A percentile compares a stretch with the other conserved stretches of the same genome.
These are phyloP conservation scores for Tyria jacobaeae DNA, from an alignment of 2,888 invertebrate genomes.

Conservation along the genomic window DNA sequence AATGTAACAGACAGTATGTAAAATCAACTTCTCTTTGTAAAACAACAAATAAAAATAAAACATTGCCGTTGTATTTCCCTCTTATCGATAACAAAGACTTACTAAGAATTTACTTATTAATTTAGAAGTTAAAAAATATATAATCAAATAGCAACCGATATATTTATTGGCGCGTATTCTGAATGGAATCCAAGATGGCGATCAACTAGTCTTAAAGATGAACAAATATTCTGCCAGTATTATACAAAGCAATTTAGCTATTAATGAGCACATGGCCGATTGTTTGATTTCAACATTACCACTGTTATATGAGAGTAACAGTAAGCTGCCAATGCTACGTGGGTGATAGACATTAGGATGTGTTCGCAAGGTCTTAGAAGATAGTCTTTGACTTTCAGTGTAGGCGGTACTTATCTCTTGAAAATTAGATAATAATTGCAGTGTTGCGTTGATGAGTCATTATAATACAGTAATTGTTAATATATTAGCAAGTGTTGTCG, in stretches of 20 bases:
- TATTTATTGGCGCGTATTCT: no score
- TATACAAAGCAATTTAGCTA: conserved; percentile 3
- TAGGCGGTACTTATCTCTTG: conserved; percentile 1
- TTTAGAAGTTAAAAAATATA: no score
- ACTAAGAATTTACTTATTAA: no score
- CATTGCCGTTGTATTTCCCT: no score
- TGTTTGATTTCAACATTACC: conserved; percentile 6
- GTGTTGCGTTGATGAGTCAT: conserved; percentile 1
- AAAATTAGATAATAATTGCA: conserved; percentile 12
- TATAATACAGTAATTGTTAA: background rate
- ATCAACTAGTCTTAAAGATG: background rate
- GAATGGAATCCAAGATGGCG: conserved; percentile 7
- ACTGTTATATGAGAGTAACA: conserved; percentile 11
- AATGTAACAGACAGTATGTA: no score
- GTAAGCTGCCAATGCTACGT: background rate
- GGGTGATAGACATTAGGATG: conserved; percentile 12
- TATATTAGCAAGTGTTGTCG: background rate
- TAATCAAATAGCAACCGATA: no score
- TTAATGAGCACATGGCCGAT: conserved; percentile 17
- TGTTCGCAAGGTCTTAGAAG: conserved; percentile 13
- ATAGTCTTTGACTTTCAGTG: conserved; percentile 4
- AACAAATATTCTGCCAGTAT: background rate
- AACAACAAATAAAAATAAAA: no score
- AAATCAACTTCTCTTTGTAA: no score
- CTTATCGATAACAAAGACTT: background rate